phyloP scores from a whole-genome alignment of 2,888 invertebrate species.

The Drosophila trichaetosa region DNA sequence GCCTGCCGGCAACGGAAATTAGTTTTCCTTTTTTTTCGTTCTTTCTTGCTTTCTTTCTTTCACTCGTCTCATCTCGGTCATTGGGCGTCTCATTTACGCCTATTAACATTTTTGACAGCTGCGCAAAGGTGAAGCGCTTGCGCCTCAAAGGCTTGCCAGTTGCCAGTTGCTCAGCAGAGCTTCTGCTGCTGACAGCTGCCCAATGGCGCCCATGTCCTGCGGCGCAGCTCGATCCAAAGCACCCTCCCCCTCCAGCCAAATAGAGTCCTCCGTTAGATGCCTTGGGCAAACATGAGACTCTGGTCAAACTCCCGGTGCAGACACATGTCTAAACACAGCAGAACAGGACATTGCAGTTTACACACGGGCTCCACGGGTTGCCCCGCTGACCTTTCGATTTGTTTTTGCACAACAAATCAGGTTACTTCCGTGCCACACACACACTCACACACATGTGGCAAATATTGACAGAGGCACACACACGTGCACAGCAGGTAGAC shows the following conservation, averaged over 20 bases:
- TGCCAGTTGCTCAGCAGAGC: constrained; percentile 1
- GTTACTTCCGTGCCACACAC: constrained; percentile 69
- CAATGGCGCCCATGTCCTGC: constrained; percentile 59
- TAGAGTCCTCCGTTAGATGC: constrained; percentile 41
- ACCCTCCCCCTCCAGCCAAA: constrained; percentile 8
- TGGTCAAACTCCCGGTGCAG: constrained; percentile 61
- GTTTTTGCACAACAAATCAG: constrained; percentile 73
- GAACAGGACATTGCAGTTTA: constrained; percentile 62
- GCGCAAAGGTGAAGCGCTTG: constrained; percentile 62
- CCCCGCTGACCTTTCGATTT: constrained; percentile 26
- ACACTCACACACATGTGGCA: constrained; percentile 48
- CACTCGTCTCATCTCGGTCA: constrained; percentile 26
- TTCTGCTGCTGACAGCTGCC: constrained; percentile 69
- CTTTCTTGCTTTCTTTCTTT: background rate
- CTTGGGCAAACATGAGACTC: constrained; percentile 59
- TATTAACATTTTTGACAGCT: constrained; percentile 76
- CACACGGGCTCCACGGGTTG: constrained; percentile 55
- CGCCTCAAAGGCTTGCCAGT: constrained; percentile 68
- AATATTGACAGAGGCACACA: constrained; percentile 70
- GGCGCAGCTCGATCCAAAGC: constrained; percentile 45
- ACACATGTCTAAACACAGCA: constrained; percentile 70
- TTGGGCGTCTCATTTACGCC: constrained; percentile 79
- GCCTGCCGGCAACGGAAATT: constrained; percentile 61
- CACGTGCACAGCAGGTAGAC: constrained; percentile 77
- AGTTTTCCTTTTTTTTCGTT: constrained; percentile 52